Base-by-base conservation (phyloP, 2,888 invertebrate genomes). In the Taphrorychus bicolor region DNA sequence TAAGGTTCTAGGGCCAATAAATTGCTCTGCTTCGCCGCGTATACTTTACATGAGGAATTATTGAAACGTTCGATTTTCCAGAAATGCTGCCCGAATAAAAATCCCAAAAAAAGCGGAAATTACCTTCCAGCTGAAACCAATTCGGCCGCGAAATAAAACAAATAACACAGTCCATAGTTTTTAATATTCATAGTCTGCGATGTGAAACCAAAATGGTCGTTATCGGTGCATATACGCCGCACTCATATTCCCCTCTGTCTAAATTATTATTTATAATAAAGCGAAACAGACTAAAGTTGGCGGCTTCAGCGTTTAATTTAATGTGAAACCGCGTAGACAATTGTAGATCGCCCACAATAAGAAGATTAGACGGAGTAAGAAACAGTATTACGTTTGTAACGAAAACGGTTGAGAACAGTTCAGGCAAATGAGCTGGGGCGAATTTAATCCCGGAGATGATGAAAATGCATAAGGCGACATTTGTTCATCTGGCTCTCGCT, bases 391-490 rank as follows among this genome's bases (percentile, higher is more conserved):
- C 59, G 48, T 65, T 45, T 65, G 65, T 65, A 59, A 41, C 59
- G 61, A 57, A 60, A 59, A 58, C 53, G 65, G 21, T 59, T 23
- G 32, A 58, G 51, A 66, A 57, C 32, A 24, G 61, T 66, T 66
- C 57, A 61, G 57, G 61, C 66, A 66, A 66, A 66, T 66, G 61
- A 66, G 66, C 60, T 66, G 14, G n/a, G 60, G 48, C 24, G 52
- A 66, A 58, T 66, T 61, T 66, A 66, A 66, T 66, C 58, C 61
- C 19, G 57, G 58, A 49, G 52, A 66, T 66, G 66, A 66, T 57
- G 66, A 66, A 66, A 66, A 66, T 66, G 61, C 61, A 66, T 66
- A 66, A 66, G 59, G 53, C 59, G 65, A 59, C 59, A 59, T 65
- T 65, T 65, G 59, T 65, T 63, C 63, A 63, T 63, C 58, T 48